Evolutionary conservation across 2,797 vertebrate species (phyloP).

Genomic region (Lateolabrax maculatus): DNA sequence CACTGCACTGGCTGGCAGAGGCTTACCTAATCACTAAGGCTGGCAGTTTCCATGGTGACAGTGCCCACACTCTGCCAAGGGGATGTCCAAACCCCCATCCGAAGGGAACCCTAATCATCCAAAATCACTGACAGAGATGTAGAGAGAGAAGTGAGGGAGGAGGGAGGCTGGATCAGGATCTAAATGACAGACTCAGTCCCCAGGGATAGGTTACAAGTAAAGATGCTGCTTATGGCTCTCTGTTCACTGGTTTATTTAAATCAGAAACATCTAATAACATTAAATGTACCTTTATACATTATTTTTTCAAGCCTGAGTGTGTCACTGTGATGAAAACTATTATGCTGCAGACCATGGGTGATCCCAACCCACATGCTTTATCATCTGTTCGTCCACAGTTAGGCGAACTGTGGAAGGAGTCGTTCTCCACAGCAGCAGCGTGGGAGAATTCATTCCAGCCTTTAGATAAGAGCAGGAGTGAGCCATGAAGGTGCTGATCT

Average conservation of each 20-base stretch:
- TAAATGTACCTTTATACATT: neutral
- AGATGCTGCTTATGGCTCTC: neutral
- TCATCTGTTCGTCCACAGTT: too few species aligned
- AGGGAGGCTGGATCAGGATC: neutral
- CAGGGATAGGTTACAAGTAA: neutral
- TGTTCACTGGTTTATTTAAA: neutral
- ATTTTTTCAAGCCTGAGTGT: too few species aligned
- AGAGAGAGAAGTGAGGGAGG: neutral
- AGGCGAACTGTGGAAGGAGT: too few species aligned
- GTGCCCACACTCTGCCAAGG: conserved; percentile 27
- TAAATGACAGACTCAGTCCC: neutral
- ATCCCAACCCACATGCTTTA: too few species aligned
- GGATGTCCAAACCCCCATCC: conserved; percentile 18
- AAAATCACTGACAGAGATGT: neutral
- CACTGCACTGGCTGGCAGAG: conserved; percentile 1
- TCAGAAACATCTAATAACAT: neutral
- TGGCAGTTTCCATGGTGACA: conserved; percentile 52
- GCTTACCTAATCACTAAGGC: conserved; percentile 23
- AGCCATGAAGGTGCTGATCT: too few species aligned
- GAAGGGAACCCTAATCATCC: conserved; percentile 33
- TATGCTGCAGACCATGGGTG: too few species aligned
- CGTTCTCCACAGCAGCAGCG: too few species aligned
- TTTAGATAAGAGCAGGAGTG: too few species aligned
- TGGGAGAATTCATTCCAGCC: too few species aligned
- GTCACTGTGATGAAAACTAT: too few species aligned